These are phyloP conservation scores for Brachionus plicatilis DNA, from an alignment of 1,140 invertebrate species.

Conservation along the genomic window DNA sequence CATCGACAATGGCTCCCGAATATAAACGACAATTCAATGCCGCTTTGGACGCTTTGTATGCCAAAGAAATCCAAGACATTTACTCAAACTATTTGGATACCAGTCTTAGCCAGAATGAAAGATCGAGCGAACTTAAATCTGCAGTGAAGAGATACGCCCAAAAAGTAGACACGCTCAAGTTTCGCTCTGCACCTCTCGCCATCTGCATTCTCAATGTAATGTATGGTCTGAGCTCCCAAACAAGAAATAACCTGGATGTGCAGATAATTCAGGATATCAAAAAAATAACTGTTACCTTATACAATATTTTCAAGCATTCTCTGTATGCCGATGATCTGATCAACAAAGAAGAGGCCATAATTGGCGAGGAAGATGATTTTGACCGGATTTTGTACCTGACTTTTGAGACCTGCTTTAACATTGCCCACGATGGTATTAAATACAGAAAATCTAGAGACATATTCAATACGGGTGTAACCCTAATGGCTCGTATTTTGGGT, in stretches of 20 bases:
- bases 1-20: not conserved
- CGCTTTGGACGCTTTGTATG: constrained; percentile 28
- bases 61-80: constrained; percentile 39
- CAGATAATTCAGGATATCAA: constrained; percentile 32
- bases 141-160: not conserved
- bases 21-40: constrained; percentile 37
- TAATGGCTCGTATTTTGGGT: constrained; percentile 36
- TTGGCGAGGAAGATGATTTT: constrained; percentile 37
- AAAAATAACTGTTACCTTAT: constrained; percentile 4
- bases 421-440: constrained; percentile 36
- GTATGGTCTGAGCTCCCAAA: constrained; percentile 18
- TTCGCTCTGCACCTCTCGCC: constrained; percentile 16
- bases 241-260: constrained; percentile 17
- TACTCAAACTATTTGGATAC: constrained; percentile 34
- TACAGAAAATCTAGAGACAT: constrained; percentile 32
- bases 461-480: constrained; percentile 25
- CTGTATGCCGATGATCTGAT: not conserved
- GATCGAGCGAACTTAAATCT: constrained; percentile 17
- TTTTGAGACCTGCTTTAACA: constrained; percentile 34
- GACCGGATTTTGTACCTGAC: constrained; percentile 13
- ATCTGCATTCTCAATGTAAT: constrained; percentile 34
- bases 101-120: not conserved
- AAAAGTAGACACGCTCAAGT: constrained; percentile 34
- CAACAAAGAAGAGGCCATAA: constrained; percentile 22
- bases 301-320: constrained; percentile 35